phyloP scores from a whole-genome alignment of 2,797 vertebrate genomes.

The Sebastolobus altivelis region DNA sequence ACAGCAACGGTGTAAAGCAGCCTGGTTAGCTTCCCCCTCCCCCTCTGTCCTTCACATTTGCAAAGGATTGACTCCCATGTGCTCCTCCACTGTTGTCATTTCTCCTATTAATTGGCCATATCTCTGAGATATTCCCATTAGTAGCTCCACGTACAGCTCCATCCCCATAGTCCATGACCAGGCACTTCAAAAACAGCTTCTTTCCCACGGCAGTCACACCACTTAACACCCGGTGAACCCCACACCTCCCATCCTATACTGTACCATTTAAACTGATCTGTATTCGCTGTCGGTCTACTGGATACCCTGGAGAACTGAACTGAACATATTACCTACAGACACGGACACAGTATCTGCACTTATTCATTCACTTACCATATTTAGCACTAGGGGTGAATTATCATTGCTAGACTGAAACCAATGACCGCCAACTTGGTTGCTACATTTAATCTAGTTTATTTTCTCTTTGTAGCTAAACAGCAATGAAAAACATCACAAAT shows the following conservation, averaged over 20 bases:
- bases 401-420: slow-evolving; percentile 1
- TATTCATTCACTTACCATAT: slow-evolving; percentile 25
- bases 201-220: slow-evolving; percentile 16
- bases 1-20: slow-evolving; percentile 1
- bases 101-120: slow-evolving; percentile 28
- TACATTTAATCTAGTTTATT: neutral
- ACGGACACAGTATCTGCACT: slow-evolving; percentile 14
- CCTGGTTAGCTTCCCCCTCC: neutral
- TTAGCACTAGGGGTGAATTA: neutral
- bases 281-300: slow-evolving; percentile 16
- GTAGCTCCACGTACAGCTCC: neutral
- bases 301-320: slow-evolving; percentile 3
- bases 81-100: slow-evolving; percentile 11
- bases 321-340: slow-evolving; percentile 30
- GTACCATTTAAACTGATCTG: slow-evolving; percentile 23
- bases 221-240: slow-evolving; percentile 18
- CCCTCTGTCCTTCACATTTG: neutral
- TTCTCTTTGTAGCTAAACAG: neutral
- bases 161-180: neutral
- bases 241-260: slow-evolving; percentile 12
- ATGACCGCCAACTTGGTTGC: neutral
- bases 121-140: slow-evolving; percentile 23
- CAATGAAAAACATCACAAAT: neutral
- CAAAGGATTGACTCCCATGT: neutral
- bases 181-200: slow-evolving; percentile 14